phyloP scores from a whole-genome alignment of 2,797 vertebrate genomes.

The Sebastes steindachneri region DNA sequence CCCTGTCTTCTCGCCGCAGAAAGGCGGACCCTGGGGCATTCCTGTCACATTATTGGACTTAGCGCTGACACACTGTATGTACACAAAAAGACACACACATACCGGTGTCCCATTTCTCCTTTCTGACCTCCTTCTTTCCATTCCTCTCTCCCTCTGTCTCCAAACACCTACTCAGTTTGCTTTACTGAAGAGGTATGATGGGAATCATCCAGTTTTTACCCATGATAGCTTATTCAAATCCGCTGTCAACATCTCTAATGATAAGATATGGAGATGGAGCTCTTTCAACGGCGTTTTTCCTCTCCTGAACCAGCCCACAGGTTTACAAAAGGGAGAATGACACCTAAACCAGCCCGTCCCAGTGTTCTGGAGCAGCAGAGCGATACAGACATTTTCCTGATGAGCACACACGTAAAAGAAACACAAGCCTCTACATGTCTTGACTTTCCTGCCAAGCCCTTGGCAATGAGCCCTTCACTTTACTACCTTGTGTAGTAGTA shows the following conservation, averaged over 20 bases:
- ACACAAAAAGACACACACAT: slow-evolving; percentile 30
- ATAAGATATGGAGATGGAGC: neutral
- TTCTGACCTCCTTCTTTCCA: slow-evolving; percentile 39
- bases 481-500: neutral
- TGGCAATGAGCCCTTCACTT: slow-evolving; percentile 15
- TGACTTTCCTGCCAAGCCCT: slow-evolving; percentile 38
- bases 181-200: neutral
- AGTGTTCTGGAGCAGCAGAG: neutral
- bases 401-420: slow-evolving; percentile 23
- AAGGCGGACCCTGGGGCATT: slow-evolving; percentile 62
- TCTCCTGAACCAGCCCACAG: neutral
- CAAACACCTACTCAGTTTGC: neutral
- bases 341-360: neutral
- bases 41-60: slow-evolving; percentile 43
- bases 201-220: neutral
- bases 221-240: neutral
- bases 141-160: neutral
- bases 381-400: slow-evolving; percentile 12
- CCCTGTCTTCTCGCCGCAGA: slow-evolving; percentile 25
- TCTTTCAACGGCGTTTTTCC: neutral
- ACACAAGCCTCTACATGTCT: slow-evolving; percentile 59
- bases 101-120: slow-evolving; percentile 50
- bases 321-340: slow-evolving; percentile 21
- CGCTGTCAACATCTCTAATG: neutral
- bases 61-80: slow-evolving; percentile 42